Percentiles rank a stretch among this genome's conserved stretches.
These are phyloP conservation scores for Charanyca ferruginea DNA, from an alignment of 2,888 invertebrate species.

Conservation along the genomic window DNA sequence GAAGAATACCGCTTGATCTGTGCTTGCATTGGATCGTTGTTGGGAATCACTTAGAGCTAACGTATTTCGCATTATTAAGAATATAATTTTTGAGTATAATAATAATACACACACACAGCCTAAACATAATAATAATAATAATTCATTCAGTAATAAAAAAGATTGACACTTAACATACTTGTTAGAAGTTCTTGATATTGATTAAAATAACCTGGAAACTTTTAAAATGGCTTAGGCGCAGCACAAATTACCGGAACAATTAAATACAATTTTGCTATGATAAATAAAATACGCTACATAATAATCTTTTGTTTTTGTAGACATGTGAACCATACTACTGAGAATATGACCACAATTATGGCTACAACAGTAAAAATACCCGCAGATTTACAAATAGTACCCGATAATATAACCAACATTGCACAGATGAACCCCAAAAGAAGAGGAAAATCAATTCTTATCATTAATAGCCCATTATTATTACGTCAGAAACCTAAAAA, in stretches of 20 bases:
- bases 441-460: conserved; percentile 62
- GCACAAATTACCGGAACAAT: no score
- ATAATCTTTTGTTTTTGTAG: conserved; percentile 14
- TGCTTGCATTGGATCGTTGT: neutral
- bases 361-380: neutral
- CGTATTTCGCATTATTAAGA: neutral
- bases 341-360: neutral
- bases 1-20: no score
- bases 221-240: neutral
- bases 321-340: neutral
- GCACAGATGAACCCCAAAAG: neutral
- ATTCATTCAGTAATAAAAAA: no score
- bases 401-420: neutral
- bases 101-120: neutral
- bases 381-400: neutral
- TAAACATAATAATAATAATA: neutral
- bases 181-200: neutral
- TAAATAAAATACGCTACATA: neutral
- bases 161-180: neutral
- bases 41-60: neutral
- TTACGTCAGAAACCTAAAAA: conserved; percentile 10
- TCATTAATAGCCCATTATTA: conserved; percentile 60
- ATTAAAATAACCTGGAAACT: neutral
- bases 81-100: neutral
- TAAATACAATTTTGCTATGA: neutral